Percentiles rank a stretch among this genome's conserved stretches.
Conservation (phyloP, 2,113 vertebrate genomes). For the Circaetus gallicus region DNA sequence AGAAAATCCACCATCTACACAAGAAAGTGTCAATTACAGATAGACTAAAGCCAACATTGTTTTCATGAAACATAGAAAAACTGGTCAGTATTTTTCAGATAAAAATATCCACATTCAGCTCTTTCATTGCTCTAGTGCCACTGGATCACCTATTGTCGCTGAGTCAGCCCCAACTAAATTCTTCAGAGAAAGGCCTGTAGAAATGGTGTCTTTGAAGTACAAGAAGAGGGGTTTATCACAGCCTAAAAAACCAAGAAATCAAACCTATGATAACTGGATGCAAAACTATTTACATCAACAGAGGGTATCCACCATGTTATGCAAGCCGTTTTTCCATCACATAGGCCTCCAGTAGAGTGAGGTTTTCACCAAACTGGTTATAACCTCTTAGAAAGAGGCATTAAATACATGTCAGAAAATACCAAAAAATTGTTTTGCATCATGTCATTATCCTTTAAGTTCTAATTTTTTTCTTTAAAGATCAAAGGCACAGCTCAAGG, state of each 20-base stretch:
- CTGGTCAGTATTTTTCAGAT: not conserved
- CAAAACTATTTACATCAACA: too few relatives aligned
- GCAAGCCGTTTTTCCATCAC: not conserved
- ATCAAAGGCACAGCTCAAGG: not conserved
- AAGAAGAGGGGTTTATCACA: not conserved
- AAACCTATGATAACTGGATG: not conserved
- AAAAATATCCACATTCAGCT: not conserved
- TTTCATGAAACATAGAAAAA: not conserved
- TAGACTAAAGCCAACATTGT: not conserved
- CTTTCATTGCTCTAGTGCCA: not conserved
- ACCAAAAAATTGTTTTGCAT: not conserved
- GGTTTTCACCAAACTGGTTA: not conserved
- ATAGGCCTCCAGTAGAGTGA: not conserved
- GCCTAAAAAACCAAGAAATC: not conserved
- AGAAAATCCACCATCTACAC: not conserved
- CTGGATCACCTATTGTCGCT: not conserved
- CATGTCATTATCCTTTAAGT: not conserved
- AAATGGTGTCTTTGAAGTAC: not conserved
- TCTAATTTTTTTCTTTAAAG: not conserved
- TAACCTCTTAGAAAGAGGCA: not conserved
- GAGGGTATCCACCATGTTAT: not conserved
- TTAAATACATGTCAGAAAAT: not conserved
- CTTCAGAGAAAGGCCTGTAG: not conserved
- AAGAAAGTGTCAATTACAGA: not conserved
- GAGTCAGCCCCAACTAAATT: not conserved